Evolutionary conservation across 2,888 invertebrate species (phyloP).

Genomic region (Pristionchus exspectatus): DNA sequence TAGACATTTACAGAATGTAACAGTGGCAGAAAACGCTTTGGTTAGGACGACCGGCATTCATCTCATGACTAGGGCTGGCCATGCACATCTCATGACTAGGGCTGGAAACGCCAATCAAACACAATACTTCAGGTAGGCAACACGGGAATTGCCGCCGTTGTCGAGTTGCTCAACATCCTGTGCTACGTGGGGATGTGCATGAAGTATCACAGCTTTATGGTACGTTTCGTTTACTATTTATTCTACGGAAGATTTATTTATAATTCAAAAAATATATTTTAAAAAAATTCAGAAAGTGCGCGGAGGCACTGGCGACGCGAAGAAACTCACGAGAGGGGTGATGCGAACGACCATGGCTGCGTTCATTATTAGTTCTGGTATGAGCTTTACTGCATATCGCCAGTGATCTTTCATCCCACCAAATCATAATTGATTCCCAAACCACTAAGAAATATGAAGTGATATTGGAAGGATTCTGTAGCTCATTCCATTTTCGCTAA

Average conservation of each 20-base stretch:
- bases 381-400: too few species aligned
- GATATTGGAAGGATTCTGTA: too few species aligned
- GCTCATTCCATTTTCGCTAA: too few species aligned
- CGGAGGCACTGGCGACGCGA: neutral
- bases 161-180: neutral
- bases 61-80: neutral
- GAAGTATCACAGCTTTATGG: conserved; percentile 14
- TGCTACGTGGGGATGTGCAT: conserved; percentile 4
- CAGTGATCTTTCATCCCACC: too few species aligned
- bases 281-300: neutral
- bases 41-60: too few species aligned
- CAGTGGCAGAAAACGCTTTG: neutral
- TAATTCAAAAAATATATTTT: neutral
- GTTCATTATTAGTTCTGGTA: neutral
- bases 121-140: neutral
- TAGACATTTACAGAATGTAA: neutral
- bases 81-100: too few species aligned
- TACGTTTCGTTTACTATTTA: neutral
- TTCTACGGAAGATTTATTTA: too few species aligned
- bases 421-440: too few species aligned
- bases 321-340: neutral
- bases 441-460: too few species aligned
- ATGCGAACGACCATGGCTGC: neutral
- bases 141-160: neutral
- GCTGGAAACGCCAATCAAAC: neutral